Evolutionary conservation across 2,888 invertebrate species (phyloP), one percentile per base, ranked within the genome.

Genomic region (Acanthococcus lagerstroemiae): DNA sequence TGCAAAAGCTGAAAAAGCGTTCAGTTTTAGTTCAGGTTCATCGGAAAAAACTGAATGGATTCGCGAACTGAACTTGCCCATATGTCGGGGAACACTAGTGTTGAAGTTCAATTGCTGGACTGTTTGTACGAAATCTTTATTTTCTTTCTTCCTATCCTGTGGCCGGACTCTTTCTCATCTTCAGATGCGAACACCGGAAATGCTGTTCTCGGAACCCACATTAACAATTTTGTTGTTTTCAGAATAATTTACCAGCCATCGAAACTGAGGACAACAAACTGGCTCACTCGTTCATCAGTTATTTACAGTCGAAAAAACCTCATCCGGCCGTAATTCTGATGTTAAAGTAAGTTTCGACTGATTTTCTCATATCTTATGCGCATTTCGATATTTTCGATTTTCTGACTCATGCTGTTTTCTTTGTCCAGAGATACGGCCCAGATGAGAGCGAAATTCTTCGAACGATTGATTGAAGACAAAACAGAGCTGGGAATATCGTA

Each of bases 401-500:
- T 25, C 17, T 58, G 17, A 52, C 22, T 22, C 9, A 21, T 48
- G 54, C 65, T 19, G 15, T 66, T 26, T 63, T 65, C 52, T 65
- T 52, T 67, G 78, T 79, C 26, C 82, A 95, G 95, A 77, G 96
- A 99, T 76, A 95, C 95, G 78, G 91, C 94, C 72, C 88, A 88
- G 66, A 82, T 85, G 67, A 83, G 91, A 70, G 81, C 83, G 66
- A 76, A 85, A 71, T 95, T 99, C 79, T 85, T 89, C 69, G 91
- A 95, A 74, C 85, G 86, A 72, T 82, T 99, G 73, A 83, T 95
- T 55, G 97, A 99, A 77, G 99, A 99, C 78, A 82, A 95, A 73
- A 86, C 90, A 69, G 97, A 99, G 76, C 88, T 89, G 67, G 87
- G 92, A 63, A 86, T 95, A 79, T 94, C 95, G 71, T 97, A 97